Evolutionary conservation across 2,888 invertebrate genomes (phyloP).

Genomic region (Papilio elwesi): DNA sequence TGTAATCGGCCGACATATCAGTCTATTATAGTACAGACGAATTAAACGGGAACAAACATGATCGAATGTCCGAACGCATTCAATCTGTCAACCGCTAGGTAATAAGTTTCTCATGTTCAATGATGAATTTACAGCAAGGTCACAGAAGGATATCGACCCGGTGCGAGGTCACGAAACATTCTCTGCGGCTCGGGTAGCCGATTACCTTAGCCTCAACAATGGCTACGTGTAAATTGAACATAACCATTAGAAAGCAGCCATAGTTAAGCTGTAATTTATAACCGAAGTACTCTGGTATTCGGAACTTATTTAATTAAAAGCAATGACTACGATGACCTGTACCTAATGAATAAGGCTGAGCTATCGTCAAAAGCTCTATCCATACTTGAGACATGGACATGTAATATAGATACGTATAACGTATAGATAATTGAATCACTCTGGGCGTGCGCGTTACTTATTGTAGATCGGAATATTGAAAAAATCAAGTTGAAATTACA

Average conservation of each 20-base stretch:
- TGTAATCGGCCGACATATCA: constrained; percentile 48
- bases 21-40: constrained; percentile 29
- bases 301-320: constrained; percentile 55
- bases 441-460: constrained; percentile 56
- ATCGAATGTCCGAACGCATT: constrained; percentile 53
- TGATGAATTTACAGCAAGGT: constrained; percentile 80
- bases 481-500: constrained; percentile 21
- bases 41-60: constrained; percentile 44
- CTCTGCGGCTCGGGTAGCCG: constrained; percentile 18
- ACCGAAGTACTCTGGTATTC: constrained; percentile 35
- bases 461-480: constrained; percentile 45
- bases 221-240: constrained; percentile 33
- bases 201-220: constrained; percentile 35
- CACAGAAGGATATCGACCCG: constrained; percentile 78
- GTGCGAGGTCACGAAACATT: constrained; percentile 59
- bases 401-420: constrained; percentile 66
- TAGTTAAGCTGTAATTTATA: constrained; percentile 29
- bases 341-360: constrained; percentile 53
- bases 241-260: constrained; percentile 36
- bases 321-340: constrained; percentile 55
- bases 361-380: constrained; percentile 55
- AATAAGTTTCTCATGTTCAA: constrained; percentile 66
- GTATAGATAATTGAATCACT: constrained; percentile 66
- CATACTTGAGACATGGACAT: constrained; percentile 47
- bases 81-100: background rate